Evolutionary conservation across 2,888 invertebrate species (phyloP).

Genomic region (Diploptera punctata): DNA sequence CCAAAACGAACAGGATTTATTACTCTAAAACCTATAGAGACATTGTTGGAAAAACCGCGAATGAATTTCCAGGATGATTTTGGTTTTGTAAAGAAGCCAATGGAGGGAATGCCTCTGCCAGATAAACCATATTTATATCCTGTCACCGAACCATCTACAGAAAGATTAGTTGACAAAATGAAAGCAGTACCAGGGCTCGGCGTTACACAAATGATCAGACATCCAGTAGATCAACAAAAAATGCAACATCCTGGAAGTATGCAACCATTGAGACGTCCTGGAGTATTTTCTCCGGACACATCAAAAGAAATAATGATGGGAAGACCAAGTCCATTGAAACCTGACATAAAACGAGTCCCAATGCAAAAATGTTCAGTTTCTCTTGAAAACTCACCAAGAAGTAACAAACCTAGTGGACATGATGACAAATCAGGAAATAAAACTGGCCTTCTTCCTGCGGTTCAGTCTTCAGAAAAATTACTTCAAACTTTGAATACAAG

Average conservation of each 20-base stretch:
- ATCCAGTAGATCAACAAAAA: background rate
- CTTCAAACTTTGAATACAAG: background rate
- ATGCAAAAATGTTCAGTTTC: background rate
- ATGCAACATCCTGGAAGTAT: background rate
- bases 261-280: background rate
- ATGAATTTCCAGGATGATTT: slow-evolving; percentile 12
- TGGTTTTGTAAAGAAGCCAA: background rate
- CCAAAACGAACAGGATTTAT: slow-evolving; percentile 24
- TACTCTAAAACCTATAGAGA: slow-evolving; percentile 22
- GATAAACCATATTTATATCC: background rate
- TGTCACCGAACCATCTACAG: background rate
- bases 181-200: background rate
- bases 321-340: too few species aligned
- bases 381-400: background rate
- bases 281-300: background rate
- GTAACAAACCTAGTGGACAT: background rate
- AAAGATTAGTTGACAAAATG: background rate
- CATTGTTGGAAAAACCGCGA: slow-evolving; percentile 12
- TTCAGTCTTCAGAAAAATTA: background rate
- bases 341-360: too few species aligned
- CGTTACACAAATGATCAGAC: background rate
- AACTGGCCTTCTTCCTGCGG: background rate
- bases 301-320: background rate
- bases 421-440: background rate
- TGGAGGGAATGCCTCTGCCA: background rate